Conservation (phyloP, 2,113 vertebrate genomes). For the Hydrochoerus hydrochaeris region DNA sequence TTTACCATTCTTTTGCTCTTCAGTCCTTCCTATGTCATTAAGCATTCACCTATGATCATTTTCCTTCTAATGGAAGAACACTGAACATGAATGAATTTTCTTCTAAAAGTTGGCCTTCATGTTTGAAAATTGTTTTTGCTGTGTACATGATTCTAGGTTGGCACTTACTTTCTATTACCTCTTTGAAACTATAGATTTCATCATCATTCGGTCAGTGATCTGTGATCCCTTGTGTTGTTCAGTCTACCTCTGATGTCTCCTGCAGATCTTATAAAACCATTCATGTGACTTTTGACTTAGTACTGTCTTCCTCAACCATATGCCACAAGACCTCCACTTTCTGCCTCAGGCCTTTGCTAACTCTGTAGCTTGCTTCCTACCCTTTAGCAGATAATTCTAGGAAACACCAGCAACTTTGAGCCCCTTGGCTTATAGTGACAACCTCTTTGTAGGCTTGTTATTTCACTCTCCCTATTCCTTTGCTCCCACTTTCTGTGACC, state of each 20-base stretch:
- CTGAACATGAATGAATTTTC: not conserved
- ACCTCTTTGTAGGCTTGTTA: not conserved
- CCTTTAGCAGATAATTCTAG: not conserved
- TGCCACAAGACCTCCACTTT: not conserved
- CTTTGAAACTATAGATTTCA: not conserved
- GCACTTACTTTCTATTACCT: not conserved
- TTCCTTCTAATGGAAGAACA: not conserved
- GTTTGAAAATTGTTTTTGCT: not conserved
- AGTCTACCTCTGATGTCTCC: not conserved
- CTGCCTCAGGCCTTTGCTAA: not conserved
- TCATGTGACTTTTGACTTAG: not conserved
- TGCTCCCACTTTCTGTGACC: not conserved
- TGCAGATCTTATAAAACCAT: not conserved
- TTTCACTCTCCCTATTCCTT: not conserved
- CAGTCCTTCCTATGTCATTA: not conserved
- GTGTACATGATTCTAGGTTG: not conserved
- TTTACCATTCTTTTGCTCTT: not conserved
- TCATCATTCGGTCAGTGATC: not conserved
- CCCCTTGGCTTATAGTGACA: not conserved
- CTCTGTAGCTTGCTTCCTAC: not conserved
- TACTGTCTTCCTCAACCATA: accelerated
- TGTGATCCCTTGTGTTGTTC: not conserved
- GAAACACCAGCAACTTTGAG: not conserved
- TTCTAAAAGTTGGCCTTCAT: not conserved
- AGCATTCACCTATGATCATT: not conserved